Evolutionary conservation across 1,140 invertebrate genomes (phyloP), one percentile per base, ranked within the genome.

Genomic region (Bradynema listronoti): DNA sequence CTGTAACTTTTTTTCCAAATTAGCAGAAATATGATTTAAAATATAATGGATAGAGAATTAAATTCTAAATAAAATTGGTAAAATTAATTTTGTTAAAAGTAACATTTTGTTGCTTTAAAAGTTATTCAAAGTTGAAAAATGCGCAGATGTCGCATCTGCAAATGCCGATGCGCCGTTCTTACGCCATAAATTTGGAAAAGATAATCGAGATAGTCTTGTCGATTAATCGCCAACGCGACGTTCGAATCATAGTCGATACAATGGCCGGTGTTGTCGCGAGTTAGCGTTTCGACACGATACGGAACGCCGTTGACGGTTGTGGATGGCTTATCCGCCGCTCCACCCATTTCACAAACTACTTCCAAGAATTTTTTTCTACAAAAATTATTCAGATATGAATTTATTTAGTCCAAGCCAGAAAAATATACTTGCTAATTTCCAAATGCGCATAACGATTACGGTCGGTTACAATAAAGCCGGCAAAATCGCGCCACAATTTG

Each of bases 401-500:
- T 53, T 46, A 53, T 46, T 53, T 46, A n/a, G n/a, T n/a, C n/a
- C n/a, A n/a, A n/a, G n/a, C n/a, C n/a, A n/a, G n/a, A n/a, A n/a
- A n/a, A n/a, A n/a, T n/a, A 22, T 47, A 70, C 65, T 16, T 46
- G 16, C 30, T 27, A 39, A 69, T 56, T 33, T 72, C 64, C 33
- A 72, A 47, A 50, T 69, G 63, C 14, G 42, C 42, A 27, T 56
- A 67, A 7, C 67, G 63, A 39, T 25, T 62, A n/a, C 55, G 54
- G 54, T 69, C 67, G 14, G 45, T 33, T 33, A 69, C 62, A 42
- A 69, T 30, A 63, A 69, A 69, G 27, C 67, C 67, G 49, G 34
- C 32, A 46, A 16, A 68, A 34, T 69, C 67, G 14, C 67, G 33
- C 67, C 67, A 69, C 33, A 71, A 45, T 16, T 46, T 52, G 50